Percentiles rank a stretch among this genome's conserved stretches.
phyloP scores from a whole-genome alignment of 2,113 vertebrate species.

The Pandion haliaetus region DNA sequence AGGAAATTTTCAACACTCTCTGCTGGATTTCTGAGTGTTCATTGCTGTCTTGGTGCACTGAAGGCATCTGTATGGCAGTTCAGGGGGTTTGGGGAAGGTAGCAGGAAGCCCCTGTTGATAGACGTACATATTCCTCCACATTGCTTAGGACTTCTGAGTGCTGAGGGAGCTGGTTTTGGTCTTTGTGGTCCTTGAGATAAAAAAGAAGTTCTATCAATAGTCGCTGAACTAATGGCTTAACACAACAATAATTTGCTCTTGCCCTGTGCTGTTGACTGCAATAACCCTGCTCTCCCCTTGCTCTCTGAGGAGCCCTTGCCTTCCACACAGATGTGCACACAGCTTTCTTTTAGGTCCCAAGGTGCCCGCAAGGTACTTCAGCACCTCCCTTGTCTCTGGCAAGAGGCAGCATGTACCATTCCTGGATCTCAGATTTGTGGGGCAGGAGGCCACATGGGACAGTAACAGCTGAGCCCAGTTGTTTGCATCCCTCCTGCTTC shows the following conservation, averaged over 20 bases:
- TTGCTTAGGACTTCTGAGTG: not conserved
- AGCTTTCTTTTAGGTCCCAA: not conserved
- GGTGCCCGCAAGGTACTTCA: not conserved
- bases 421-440: not conserved
- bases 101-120: not conserved
- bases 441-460: not conserved
- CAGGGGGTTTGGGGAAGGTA: not conserved
- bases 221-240: not conserved
- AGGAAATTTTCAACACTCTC: not conserved
- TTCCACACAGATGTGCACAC: not conserved
- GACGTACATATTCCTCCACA: not conserved
- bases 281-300: not conserved
- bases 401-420: not conserved
- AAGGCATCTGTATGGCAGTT: not conserved
- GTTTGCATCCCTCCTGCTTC: not conserved
- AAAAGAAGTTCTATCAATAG: not conserved
- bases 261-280: not conserved
- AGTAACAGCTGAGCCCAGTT: not conserved
- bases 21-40: not conserved
- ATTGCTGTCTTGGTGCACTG: not conserved
- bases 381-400: not conserved
- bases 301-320: not conserved
- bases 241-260: not conserved
- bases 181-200: not conserved
- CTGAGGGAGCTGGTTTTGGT: not conserved